Percentiles rank a stretch among this genome's conserved stretches.
phyloP scores from a whole-genome alignment of 2,797 vertebrate genomes.

The Arremon aurantiirostris region DNA sequence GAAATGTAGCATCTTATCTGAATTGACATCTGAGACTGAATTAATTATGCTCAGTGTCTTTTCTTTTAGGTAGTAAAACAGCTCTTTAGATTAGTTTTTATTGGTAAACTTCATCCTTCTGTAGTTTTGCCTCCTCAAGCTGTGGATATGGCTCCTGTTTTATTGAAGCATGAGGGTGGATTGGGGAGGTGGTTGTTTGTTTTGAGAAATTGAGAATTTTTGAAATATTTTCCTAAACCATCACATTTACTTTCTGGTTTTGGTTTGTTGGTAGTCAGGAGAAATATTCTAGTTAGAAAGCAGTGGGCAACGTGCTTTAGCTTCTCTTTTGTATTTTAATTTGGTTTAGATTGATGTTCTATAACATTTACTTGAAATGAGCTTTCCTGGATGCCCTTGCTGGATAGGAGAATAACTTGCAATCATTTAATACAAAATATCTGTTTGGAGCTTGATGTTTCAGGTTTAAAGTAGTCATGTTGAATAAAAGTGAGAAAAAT shows the following conservation, averaged over 20 bases:
- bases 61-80: not conserved
- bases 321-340: not conserved
- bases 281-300: not conserved
- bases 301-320: not conserved
- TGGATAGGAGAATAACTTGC: not conserved
- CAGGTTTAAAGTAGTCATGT: not conserved
- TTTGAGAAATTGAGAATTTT: not conserved
- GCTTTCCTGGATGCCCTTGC: not conserved
- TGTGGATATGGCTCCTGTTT: not conserved
- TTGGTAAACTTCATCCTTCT: not conserved
- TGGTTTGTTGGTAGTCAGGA: not conserved
- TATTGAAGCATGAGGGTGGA: not conserved
- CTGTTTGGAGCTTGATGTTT: not conserved
- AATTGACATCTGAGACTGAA: not conserved
- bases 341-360: not conserved
- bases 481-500: not conserved
- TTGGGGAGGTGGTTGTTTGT: not conserved
- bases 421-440: not conserved
- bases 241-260: not conserved
- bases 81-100: not conserved
- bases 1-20: not conserved
- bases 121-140: not conserved
- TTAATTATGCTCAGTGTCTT: not conserved
- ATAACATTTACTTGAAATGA: not conserved
- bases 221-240: not conserved